A percentile compares a stretch with the other conserved stretches of the same genome.
These are phyloP conservation scores for Acrocyrtus sp. DNA, from an alignment of 2,888 invertebrate genomes.

Conservation along the genomic window DNA sequence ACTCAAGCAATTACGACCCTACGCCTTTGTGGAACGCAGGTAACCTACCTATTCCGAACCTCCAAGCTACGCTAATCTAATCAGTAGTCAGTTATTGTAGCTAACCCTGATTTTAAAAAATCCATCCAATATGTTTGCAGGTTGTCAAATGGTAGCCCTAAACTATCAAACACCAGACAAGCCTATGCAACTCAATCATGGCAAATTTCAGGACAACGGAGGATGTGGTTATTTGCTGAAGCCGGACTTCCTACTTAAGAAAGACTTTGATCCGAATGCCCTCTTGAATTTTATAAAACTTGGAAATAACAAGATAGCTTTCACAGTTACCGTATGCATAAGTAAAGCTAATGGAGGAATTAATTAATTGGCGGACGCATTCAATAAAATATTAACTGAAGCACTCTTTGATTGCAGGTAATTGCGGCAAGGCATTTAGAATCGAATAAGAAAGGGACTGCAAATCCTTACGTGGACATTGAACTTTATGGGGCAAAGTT, in stretches of 20 bases:
- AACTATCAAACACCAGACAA: conserved; percentile 97
- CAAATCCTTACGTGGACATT: conserved; percentile 93
- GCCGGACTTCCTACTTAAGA: conserved; percentile 83
- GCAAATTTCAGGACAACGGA: conserved; percentile 92
- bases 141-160: conserved; percentile 97
- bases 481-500: conserved; percentile 90
- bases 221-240: conserved; percentile 91
- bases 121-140: too few relatives aligned
- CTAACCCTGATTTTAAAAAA: too few relatives aligned
- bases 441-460: conserved; percentile 70
- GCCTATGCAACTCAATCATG: conserved; percentile 95
- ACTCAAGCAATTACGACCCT: conserved; percentile 97
- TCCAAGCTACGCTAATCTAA: too few relatives aligned
- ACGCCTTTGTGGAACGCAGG: conserved; percentile 95
- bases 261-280: conserved; percentile 22
- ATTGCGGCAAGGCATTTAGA: conserved; percentile 90
- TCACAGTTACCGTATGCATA: conserved; percentile 75
- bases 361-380: not conserved
- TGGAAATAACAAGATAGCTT: conserved; percentile 68
- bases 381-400: not conserved
- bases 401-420: conserved; percentile 68
- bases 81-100: too few relatives aligned
- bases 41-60: too few relatives aligned
- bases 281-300: conserved; percentile 8
- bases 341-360: not conserved